Evolutionary conservation across 2,113 vertebrate genomes (phyloP).

Genomic region (Cynopterus brachyotis): DNA sequence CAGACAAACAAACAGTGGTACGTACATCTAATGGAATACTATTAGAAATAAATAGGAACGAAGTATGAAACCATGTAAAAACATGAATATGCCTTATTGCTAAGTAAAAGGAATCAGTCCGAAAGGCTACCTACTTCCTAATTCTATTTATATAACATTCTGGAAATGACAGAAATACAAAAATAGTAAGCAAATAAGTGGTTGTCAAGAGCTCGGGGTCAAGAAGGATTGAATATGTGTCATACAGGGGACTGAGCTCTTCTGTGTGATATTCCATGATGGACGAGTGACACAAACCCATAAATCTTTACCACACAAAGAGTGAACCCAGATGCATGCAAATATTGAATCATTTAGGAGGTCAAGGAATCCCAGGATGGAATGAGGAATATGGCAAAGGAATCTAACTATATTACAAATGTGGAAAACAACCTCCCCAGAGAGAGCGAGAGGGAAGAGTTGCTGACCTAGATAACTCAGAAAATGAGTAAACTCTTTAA

Average conservation of each 20-base stretch:
- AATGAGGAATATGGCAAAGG: neutral
- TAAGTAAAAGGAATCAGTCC: neutral
- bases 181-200: neutral
- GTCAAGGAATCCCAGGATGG: neutral
- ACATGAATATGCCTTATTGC: neutral
- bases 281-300: neutral
- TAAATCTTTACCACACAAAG: neutral
- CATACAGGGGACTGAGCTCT: neutral
- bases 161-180: neutral
- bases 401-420: neutral
- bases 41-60: neutral
- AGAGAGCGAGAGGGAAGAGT: neutral
- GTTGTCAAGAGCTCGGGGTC: neutral
- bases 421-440: neutral
- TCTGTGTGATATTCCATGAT: neutral
- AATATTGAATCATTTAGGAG: neutral
- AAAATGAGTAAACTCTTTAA: neutral
- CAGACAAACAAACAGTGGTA: neutral
- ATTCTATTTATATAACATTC: neutral
- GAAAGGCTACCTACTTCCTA: neutral
- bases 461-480: neutral
- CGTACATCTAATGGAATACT: neutral
- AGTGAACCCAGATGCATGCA: neutral
- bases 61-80: neutral
- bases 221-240: neutral